These are phyloP conservation scores for Actinemys pallida DNA, from an alignment of 2,113 vertebrate genomes.

Conservation along the genomic window DNA sequence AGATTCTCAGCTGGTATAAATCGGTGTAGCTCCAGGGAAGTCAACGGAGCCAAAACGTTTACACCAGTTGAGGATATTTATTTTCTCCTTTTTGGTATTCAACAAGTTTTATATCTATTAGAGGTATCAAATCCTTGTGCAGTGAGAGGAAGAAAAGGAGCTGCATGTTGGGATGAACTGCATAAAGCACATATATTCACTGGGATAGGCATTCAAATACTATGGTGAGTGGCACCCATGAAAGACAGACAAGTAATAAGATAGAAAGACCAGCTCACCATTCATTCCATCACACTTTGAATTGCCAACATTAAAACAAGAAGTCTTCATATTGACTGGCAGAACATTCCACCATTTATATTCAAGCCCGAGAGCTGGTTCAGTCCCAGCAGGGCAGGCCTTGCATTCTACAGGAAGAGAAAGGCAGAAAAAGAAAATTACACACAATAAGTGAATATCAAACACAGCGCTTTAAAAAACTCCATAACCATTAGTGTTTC, in stretches of 20 bases:
- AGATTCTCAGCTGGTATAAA: neutral
- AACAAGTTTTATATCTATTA: neutral
- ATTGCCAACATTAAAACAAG: conserved; percentile 97
- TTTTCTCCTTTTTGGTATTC: neutral
- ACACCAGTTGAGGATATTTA: neutral
- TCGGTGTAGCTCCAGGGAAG: neutral
- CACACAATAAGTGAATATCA: accelerated
- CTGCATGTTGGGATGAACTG: accelerated
- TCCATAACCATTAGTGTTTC: neutral
- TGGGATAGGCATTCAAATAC: neutral
- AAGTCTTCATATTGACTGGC: conserved; percentile 95
- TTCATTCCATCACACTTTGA: conserved; percentile 96
- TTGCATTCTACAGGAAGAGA: conserved; percentile 83
- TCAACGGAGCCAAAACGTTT: neutral
- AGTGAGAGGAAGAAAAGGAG: neutral
- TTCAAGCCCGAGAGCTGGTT: conserved; percentile 91
- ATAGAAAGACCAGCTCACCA: conserved; percentile 80
- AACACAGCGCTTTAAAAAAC: neutral
- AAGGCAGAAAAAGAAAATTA: neutral
- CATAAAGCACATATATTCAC: neutral
- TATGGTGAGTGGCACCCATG: neutral
- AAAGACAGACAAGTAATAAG: neutral
- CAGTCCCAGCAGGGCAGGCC: conserved; percentile 92
- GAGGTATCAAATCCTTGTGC: neutral
- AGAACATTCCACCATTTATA: conserved; percentile 99